Evolutionary conservation across 2,797 vertebrate genomes (phyloP), one percentile per base, ranked within the genome.

Genomic region (Notamacropus eugenii): DNA sequence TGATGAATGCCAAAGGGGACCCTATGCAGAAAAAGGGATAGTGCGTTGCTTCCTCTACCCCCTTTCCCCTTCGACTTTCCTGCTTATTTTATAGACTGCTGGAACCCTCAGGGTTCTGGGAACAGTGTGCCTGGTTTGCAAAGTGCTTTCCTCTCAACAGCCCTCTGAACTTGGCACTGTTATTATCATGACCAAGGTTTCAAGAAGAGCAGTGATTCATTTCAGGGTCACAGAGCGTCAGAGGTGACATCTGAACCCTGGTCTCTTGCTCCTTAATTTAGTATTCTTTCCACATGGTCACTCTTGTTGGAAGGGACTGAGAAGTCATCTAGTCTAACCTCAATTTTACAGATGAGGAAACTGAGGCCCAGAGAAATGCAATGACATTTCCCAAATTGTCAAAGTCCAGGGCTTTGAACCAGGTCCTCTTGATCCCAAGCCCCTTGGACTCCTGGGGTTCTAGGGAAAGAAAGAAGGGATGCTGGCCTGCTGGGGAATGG

Each of bases 401-500:
- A 24, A 54, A 40, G 8, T 46, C 1, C 3, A 0, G 22, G 93
- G 56, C 55, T 57, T 58, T 34, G 40, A 58, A 34, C 12, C 0
- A 4, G 5, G 12, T 6, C 0, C 57, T 10, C 52, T 74, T 91
- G 59, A 67, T 56, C 31, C n/a, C 27, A 28, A 58, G 34, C 4
- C 0, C 3, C n/a, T 6, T 40, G 54, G 58, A 92, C n/a, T 4
- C 29, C 28, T 2, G n/a, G 28, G 91, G 27, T 28, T 56, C 40
- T 14, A 5, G 22, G 67, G 54, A 27, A n/a, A 91, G 0, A 0
- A 62, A 40, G 67, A 0, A 1, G 57, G 9, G 82, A 34, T 22
- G 50, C 46, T 0, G 13, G 28, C 10, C 0, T 2, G 11, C 0
- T 9, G 54, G 56, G 22, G 28, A 0, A 0, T 29, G 27, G 4